Base-by-base conservation (phyloP, 2,113 vertebrate genomes). In the Orthochromis indermauri region DNA sequence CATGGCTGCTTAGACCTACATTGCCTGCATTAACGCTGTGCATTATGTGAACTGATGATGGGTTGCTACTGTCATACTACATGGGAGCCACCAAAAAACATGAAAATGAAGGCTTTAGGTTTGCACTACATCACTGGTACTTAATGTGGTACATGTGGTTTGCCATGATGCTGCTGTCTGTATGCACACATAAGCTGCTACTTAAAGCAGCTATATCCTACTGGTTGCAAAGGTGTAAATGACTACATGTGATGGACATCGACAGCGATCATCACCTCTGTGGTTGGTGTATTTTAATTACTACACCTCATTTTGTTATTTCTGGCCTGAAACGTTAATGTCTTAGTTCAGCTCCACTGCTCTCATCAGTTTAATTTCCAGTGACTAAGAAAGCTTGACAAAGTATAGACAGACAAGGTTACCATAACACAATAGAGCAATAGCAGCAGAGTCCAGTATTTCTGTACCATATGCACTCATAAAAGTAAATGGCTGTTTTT, bases 1-100 rank as follows among this genome's bases (percentile, higher is more conserved):
- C 83, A 78, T 57, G 85, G 55, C 59, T 84, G 92, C 83, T 68
- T 83, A 89, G 92, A 91, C 86, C 90, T 86, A 89, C 42, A 92
- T 89, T 91, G 87, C 51, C 53, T 81, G 26, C 73, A 76, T 71
- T 79, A 85, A 40, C 26, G 40, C 47, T 10, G 5, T 40, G 63
- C 82, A 54, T 84, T 68, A 90, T 86, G 80, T 86, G 53, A 84
- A 82, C 9, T 82, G 73, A 84, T 90, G 63, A 87, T 66, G 53
- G 84, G 57, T 16, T 88, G 37, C 51, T 79, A 5, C 81, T 73
- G 84, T 66, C 80, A 42, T 71, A 28, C 24, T 42, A 49, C 28
- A 84, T 7, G 12, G n/a, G 17, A 81, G 40, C 49, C 54, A 83
- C 37, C 68, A 87, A 85, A 47, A 76, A 76, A 76, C 49, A 83